A percentile compares a stretch with the other conserved stretches of the same genome.
phyloP scores from a whole-genome alignment of 2,113 vertebrate species.

The Phodopus roborovskii region DNA sequence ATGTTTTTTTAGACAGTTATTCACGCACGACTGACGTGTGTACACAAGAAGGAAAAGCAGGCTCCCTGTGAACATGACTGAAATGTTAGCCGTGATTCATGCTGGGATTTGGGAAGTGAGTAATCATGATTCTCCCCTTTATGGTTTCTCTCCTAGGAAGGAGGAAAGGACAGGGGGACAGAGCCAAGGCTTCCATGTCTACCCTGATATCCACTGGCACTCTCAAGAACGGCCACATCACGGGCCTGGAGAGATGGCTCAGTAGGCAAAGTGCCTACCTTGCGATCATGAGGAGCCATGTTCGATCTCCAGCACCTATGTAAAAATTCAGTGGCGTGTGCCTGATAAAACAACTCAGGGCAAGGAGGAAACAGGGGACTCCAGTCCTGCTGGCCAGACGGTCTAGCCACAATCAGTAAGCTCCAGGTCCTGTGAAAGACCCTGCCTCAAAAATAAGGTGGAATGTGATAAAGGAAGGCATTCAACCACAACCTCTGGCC shows the following conservation, averaged over 20 bases:
- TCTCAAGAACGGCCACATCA: background rate
- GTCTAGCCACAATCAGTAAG: background rate
- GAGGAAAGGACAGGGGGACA: background rate
- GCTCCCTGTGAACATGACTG: background rate
- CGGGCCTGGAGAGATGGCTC: background rate
- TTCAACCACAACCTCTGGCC: background rate
- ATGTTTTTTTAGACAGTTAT: background rate
- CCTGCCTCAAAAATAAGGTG: background rate
- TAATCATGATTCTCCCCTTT: conserved; percentile 9
- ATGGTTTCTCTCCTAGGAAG: conserved; percentile 7
- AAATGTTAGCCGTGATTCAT: conserved; percentile 30
- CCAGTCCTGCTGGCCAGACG: background rate
- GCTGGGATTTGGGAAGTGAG: conserved; percentile 14
- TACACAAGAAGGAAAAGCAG: background rate
- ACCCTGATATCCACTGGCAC: background rate
- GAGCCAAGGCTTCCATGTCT: background rate
- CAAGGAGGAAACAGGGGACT: background rate
- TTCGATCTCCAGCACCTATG: background rate
- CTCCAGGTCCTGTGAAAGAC: background rate
- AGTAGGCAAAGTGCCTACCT: background rate
- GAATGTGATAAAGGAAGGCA: background rate
- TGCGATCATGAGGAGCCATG: background rate
- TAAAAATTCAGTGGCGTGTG: background rate
- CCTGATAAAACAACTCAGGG: background rate
- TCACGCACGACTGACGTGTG: background rate